Evolutionary conservation across 2,888 invertebrate genomes (phyloP), one percentile per base, ranked within the genome.

Genomic region (Folsomia manolachei): DNA sequence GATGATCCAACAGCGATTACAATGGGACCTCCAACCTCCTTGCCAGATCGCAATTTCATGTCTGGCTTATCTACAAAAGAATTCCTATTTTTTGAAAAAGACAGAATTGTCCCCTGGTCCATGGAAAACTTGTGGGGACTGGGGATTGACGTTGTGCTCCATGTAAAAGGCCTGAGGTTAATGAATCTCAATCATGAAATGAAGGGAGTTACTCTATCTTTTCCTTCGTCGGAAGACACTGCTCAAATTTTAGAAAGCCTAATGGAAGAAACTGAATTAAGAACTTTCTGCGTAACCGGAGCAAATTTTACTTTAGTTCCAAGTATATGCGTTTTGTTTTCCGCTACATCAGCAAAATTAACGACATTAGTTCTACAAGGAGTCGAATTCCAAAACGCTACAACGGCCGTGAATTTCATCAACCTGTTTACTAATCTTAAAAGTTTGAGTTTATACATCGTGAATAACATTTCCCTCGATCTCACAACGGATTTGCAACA

Each of bases 61-160:
- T 2, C 2, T 51, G 66, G 52, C 1, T 9, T 66, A 2, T 23
- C 1, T 51, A n/a, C 11, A 1, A 66, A 66, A 23, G 52, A 66
- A 1, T 66, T 66, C 24, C 66, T 66, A 51, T 66, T 66, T 66
- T 66, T 66, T 21, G 52, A 66, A n/a, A 66, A 39, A 9, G 27
- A 64, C 2, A 64, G 27, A 21, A 14, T 64, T 2, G n/a, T 24
- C 9, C 21, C 51, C 1, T 66, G 66, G 66, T 14, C 7, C 1
- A 21, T 66, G 2, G 23, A 21, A 39, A 24, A 39, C n/a, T 19
- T 66, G 4, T 66, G 66, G 66, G 19, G 21, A 2, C 23, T 52
- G 2, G 52, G 66, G 1, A 51, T 66, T 19, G 66, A 66, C 1
- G 24, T 66, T 51, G 18, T 19, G 14, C 1, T 66, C 2, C 19